Conservation (phyloP, 2,113 vertebrate species). For the Solea solea region DNA sequence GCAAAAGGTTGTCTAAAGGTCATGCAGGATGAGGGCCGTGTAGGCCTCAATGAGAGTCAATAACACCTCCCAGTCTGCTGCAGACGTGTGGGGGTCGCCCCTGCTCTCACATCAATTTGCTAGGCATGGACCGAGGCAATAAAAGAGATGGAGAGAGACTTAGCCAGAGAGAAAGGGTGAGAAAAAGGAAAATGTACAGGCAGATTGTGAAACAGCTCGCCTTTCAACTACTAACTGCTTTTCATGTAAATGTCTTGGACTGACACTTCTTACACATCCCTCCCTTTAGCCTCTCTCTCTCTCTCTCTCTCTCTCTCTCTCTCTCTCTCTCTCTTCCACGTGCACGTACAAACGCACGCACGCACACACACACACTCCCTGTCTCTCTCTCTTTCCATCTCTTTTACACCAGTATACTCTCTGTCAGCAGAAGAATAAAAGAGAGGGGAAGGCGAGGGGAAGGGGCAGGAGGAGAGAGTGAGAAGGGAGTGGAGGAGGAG, state of each 20-base stretch:
- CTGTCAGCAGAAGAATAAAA: slow-evolving; percentile 86
- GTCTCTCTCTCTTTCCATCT: slow-evolving; percentile 70
- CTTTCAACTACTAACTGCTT: slow-evolving; percentile 96
- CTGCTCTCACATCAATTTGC: slow-evolving; percentile 90
- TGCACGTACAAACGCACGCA: slow-evolving; percentile 35
- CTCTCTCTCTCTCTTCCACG: neutral
- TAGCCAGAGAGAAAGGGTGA: slow-evolving; percentile 71
- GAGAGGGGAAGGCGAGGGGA: slow-evolving; percentile 90
- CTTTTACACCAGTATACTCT: slow-evolving; percentile 71
- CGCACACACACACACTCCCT: slow-evolving; percentile 47
- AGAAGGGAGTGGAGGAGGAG: too few species aligned
- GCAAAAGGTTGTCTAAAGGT: slow-evolving; percentile 92
- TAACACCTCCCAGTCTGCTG: slow-evolving; percentile 88
- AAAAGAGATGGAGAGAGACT: slow-evolving; percentile 91
- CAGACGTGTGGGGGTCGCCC: slow-evolving; percentile 82
- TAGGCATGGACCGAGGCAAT: slow-evolving; percentile 83
- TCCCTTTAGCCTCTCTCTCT: slow-evolving; percentile 57
- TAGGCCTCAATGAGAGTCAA: slow-evolving; percentile 93
- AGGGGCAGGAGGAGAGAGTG: slow-evolving; percentile 52
- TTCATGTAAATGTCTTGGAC: slow-evolving; percentile 98
- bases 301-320: neutral
- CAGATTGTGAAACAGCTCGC: slow-evolving; percentile 95
- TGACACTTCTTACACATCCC: slow-evolving; percentile 98
- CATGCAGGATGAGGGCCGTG: slow-evolving; percentile 90
- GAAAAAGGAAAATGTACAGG: slow-evolving; percentile 89